Evolutionary conservation across 2,888 invertebrate genomes (phyloP).

Genomic region (Caenorhabditis imperialis): DNA sequence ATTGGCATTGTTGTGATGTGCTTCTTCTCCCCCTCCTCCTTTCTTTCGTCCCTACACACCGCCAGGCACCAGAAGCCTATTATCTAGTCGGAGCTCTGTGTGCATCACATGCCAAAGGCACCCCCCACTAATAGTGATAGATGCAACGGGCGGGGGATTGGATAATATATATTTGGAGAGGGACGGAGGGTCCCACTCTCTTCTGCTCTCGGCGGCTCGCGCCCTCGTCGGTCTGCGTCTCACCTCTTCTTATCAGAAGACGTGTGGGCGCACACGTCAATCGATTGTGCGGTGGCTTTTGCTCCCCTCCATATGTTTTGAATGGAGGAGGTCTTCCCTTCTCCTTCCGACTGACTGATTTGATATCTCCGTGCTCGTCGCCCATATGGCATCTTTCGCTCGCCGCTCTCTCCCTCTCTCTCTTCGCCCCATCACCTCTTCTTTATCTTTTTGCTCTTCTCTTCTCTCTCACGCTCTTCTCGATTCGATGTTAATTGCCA

Average conservation of each 20-base stretch:
- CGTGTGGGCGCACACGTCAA: slow-evolving; percentile 1
- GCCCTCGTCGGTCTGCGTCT: slow-evolving; percentile 6
- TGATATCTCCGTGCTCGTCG: slow-evolving; percentile 34
- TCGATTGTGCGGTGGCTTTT: slow-evolving; percentile 17
- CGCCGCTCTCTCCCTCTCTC: background rate
- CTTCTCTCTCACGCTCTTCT: slow-evolving; percentile 12
- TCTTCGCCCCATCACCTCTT: slow-evolving; percentile 1
- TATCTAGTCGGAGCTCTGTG: slow-evolving; percentile 8
- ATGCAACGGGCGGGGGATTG: slow-evolving; percentile 3
- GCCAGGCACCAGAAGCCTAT: slow-evolving; percentile 39
- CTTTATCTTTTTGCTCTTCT: slow-evolving; percentile 5
- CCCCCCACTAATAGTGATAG: slow-evolving; percentile 15
- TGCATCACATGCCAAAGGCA: slow-evolving; percentile 1
- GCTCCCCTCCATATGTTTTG: slow-evolving; percentile 37
- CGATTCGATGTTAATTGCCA: slow-evolving; percentile 45
- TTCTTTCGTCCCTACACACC: background rate
- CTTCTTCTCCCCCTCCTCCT: slow-evolving; percentile 7
- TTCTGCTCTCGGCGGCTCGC: background rate
- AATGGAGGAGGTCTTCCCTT: slow-evolving; percentile 10
- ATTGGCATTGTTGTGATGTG: slow-evolving; percentile 43
- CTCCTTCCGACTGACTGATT: slow-evolving; percentile 51
- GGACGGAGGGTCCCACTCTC: background rate
- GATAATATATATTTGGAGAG: slow-evolving; percentile 13
- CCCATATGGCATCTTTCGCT: background rate
- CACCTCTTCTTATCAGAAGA: slow-evolving; percentile 34